Conservation (phyloP, 2,888 invertebrate genomes). For the Dicyrtoma fusca region DNA sequence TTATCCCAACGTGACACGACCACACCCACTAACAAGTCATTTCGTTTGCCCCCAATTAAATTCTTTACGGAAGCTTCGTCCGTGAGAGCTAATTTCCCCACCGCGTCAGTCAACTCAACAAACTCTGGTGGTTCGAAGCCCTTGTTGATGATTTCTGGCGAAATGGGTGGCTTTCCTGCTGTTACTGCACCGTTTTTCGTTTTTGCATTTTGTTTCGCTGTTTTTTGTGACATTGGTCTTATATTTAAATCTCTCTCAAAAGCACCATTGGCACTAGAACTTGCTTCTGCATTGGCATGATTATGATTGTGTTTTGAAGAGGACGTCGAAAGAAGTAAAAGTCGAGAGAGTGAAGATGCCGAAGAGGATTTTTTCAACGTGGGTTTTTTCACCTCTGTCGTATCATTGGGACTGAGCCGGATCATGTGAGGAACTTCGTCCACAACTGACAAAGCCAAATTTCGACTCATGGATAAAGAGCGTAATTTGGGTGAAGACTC, state of each 20-base stretch:
- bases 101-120: conserved; percentile 16
- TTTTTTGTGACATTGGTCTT: too few relatives aligned
- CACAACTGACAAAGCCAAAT: conserved; percentile 46
- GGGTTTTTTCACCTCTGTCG: neutral
- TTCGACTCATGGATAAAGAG: conserved; percentile 49
- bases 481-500: conserved; percentile 29
- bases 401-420: conserved; percentile 20
- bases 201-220: too few relatives aligned
- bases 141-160: too few relatives aligned
- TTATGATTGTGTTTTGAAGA: too few relatives aligned
- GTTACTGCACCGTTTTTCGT: too few relatives aligned
- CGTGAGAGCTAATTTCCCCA: conserved; percentile 5
- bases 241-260: too few relatives aligned
- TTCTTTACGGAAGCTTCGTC: conserved; percentile 32
- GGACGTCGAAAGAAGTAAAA: neutral
- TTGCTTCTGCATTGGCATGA: too few relatives aligned
- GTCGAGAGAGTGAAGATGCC: conserved; percentile 32
- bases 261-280: too few relatives aligned
- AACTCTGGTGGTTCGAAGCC: conserved; percentile 15
- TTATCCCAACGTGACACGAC: conserved; percentile 56
- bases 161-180: too few relatives aligned
- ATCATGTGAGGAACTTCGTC: conserved; percentile 53
- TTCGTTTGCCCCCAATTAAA: conserved; percentile 34
- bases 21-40: conserved; percentile 49
- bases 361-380: conserved; percentile 39